Conservation (phyloP, 35 echinoderm and acorn worm species). For the Patiria miniata region DNA sequence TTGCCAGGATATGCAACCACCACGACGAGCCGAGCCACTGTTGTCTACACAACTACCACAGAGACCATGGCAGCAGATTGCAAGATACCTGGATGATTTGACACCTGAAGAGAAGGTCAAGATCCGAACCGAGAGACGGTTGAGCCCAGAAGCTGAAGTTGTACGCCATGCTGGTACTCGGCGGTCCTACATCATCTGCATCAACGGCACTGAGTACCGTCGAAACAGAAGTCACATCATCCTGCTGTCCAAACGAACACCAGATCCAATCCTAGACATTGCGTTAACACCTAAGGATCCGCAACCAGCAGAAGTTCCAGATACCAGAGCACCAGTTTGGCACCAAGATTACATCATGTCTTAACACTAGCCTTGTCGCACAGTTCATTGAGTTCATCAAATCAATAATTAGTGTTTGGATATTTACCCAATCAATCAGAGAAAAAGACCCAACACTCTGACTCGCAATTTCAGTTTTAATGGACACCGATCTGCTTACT, state of each 20-base stretch:
- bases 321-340: background rate
- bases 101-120: background rate
- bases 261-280: background rate
- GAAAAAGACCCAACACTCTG: too few species aligned
- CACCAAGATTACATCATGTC: background rate
- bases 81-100: background rate
- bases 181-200: background rate
- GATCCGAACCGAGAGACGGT: background rate
- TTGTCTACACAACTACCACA: background rate
- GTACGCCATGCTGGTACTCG: background rate
- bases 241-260: background rate
- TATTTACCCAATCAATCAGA: too few species aligned
- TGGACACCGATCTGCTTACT: too few species aligned
- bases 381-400: too few species aligned
- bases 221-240: conserved; percentile 27
- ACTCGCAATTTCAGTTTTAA: too few species aligned
- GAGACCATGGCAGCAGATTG: too few species aligned
- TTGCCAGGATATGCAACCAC: too few species aligned
- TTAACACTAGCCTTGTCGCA: too few species aligned
- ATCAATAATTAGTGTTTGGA: too few species aligned
- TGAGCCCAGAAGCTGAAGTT: background rate
- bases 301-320: too few species aligned
- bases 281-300: background rate
- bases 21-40: background rate
- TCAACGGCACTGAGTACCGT: conserved; percentile 12